phyloP scores from a whole-genome alignment of 2,797 vertebrate genomes.

The Melanogrammus aeglefinus region DNA sequence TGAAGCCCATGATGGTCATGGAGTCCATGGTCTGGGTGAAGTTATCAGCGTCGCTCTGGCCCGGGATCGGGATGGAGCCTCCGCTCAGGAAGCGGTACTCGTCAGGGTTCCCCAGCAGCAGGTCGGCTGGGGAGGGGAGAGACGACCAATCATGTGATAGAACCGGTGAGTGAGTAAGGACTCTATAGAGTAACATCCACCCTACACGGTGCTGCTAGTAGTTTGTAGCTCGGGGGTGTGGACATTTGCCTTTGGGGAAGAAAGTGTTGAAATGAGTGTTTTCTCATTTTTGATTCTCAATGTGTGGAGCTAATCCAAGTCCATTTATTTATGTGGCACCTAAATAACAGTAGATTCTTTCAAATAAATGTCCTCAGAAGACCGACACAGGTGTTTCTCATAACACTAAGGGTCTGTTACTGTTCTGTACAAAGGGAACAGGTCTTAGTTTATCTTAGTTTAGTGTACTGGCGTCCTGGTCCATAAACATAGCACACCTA shows the following conservation, averaged over 20 bases:
- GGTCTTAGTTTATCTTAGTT: not conserved
- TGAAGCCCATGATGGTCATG: slow-evolving; percentile 88
- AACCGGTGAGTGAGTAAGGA: not conserved
- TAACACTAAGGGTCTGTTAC: not conserved
- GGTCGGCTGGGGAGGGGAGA: slow-evolving; percentile 72
- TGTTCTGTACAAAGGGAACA: not conserved
- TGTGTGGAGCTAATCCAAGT: not conserved
- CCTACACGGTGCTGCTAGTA: not conserved
- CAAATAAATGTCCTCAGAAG: not conserved
- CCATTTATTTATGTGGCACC: not conserved
- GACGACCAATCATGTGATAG: not conserved
- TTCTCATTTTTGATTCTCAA: not conserved
- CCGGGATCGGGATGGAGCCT: slow-evolving; percentile 78
- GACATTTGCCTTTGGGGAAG: not conserved
- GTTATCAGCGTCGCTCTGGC: slow-evolving; percentile 87
- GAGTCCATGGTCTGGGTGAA: slow-evolving; percentile 93
- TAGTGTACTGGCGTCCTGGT: not conserved
- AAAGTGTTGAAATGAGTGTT: not conserved
- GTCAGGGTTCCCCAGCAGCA: slow-evolving; percentile 81
- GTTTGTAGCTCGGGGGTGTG: not conserved
- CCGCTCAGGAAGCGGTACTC: slow-evolving; percentile 87
- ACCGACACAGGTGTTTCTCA: not conserved
- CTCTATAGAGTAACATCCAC: not conserved
- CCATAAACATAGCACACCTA: not conserved
- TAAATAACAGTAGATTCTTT: not conserved